These are phyloP conservation scores for Sceliomorpha sp. DNA, from an alignment of 2,888 invertebrate species.

Conservation along the genomic window DNA sequence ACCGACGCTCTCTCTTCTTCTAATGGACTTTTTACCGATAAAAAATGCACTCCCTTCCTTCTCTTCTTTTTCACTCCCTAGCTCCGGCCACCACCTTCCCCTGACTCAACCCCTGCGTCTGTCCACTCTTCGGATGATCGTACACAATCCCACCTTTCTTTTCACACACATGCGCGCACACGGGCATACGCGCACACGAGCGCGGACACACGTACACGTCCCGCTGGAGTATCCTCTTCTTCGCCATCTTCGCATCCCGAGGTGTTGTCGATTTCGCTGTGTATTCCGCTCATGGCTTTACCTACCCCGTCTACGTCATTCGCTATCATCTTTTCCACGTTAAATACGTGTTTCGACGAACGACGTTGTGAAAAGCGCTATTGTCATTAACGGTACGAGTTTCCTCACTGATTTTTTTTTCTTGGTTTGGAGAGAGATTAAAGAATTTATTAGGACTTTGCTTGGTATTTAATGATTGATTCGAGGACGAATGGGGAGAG, in stretches of 20 bases:
- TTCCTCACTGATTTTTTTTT: too few species aligned
- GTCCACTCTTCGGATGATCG: constrained; percentile 54
- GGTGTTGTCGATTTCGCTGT: constrained; percentile 44
- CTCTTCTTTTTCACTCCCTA: constrained; percentile 55
- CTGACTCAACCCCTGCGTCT: constrained; percentile 50
- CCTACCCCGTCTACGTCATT: constrained; percentile 35
- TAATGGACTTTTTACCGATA: constrained; percentile 80
- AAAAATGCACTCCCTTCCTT: constrained; percentile 77
- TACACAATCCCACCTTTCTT: constrained; percentile 33
- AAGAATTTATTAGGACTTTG: too few species aligned
- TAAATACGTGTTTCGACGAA: constrained; percentile 36
- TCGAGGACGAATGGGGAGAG: too few species aligned
- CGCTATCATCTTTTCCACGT: constrained; percentile 42
- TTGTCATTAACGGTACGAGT: constrained; percentile 7
- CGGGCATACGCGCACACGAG: background rate
- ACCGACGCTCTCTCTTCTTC: constrained; percentile 74
- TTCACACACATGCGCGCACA: constrained; percentile 29
- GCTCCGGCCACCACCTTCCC: constrained; percentile 47
- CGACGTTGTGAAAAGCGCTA: constrained; percentile 31
- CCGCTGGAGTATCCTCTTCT: constrained; percentile 40
- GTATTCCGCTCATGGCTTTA: constrained; percentile 51
- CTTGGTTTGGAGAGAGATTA: too few species aligned
- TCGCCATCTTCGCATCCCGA: constrained; percentile 43
- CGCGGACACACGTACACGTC: constrained; percentile 8
- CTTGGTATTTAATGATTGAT: too few species aligned